Conservation (phyloP, 2,888 invertebrate species). For the Temnothorax ravouxi region DNA sequence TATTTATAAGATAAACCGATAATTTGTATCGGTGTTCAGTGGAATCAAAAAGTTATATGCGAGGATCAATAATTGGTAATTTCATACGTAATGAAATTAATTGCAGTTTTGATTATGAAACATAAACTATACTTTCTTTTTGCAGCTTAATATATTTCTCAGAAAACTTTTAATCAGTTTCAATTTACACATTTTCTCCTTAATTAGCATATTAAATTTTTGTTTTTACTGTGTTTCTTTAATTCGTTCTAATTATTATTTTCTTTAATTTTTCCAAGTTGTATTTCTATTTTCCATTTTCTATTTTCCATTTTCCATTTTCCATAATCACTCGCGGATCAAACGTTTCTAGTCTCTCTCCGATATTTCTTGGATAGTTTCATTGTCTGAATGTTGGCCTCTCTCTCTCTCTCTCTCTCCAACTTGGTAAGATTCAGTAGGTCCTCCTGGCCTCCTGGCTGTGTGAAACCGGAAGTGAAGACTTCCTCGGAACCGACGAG, state of each 20-base stretch:
- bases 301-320: neutral
- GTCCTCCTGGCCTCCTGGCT: constrained; percentile 14
- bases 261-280: neutral
- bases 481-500: constrained; percentile 10
- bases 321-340: neutral
- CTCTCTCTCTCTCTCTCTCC: neutral
- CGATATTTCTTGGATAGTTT: constrained; percentile 5
- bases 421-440: constrained; percentile 19
- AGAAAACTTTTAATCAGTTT: neutral
- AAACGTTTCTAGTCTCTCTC: neutral
- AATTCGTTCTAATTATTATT: neutral
- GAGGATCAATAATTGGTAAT: neutral
- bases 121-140: neutral
- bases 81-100: neutral
- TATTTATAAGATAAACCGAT: neutral
- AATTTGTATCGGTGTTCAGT: neutral
- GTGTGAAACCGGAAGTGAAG: constrained; percentile 9
- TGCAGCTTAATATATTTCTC: neutral
- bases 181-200: neutral
- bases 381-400: constrained; percentile 16
- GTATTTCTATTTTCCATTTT: neutral
- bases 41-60: neutral
- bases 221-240: neutral
- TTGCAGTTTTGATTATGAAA: neutral
- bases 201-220: neutral